phyloP scores from a whole-genome alignment of 53 echinoderm and acorn worm species.

The Astropecten irregularis region DNA sequence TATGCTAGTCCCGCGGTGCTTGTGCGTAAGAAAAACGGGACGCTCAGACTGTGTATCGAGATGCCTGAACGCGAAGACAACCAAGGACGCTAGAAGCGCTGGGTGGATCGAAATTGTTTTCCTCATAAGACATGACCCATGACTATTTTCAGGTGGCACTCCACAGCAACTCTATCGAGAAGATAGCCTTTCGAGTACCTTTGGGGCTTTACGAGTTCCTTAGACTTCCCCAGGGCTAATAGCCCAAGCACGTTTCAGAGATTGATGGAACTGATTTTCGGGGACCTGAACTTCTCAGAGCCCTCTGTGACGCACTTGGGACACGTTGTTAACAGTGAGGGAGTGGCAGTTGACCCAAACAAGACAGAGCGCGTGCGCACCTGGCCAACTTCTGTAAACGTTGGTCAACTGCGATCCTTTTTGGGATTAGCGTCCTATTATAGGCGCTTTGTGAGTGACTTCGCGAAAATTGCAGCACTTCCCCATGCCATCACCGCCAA shows the following conservation, averaged over 20 bases:
- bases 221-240: conserved; percentile 21
- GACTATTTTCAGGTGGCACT: conserved; percentile 59
- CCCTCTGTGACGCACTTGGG: conserved; percentile 16
- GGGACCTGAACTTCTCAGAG: background rate
- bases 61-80: conserved; percentile 17
- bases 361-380: too few species aligned
- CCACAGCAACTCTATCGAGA: too few species aligned
- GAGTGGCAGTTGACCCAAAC: conserved; percentile 39
- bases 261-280: background rate
- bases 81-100: too few species aligned
- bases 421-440: conserved; percentile 53
- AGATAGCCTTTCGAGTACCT: too few species aligned
- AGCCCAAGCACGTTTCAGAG: too few species aligned
- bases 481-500: conserved; percentile 14
- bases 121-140: too few species aligned
- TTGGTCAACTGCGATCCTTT: conserved; percentile 56
- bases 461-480: background rate
- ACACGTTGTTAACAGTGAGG: conserved; percentile 32
- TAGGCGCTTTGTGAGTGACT: conserved; percentile 27
- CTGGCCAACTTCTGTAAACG: too few species aligned
- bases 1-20: background rate
- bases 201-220: too few species aligned
- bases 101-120: too few species aligned
- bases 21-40: conserved; percentile 10
- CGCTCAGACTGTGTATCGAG: conserved; percentile 17